phyloP scores from a whole-genome alignment of 2,888 invertebrate genomes.

The Xestia rhomboidea region DNA sequence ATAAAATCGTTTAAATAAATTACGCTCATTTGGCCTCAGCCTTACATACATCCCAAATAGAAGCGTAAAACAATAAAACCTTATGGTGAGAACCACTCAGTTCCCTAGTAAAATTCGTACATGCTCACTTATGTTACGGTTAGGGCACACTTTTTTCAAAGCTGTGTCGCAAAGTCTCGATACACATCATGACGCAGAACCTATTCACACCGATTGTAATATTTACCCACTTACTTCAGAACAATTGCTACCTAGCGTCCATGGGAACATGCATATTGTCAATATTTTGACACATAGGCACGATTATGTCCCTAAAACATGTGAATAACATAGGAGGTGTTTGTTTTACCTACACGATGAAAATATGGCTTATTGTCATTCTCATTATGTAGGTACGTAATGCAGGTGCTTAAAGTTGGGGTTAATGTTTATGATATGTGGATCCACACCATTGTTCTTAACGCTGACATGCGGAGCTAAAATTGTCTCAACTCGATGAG shows the following conservation, averaged over 20 bases:
- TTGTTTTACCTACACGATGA: constrained; percentile 40
- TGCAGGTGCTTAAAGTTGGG: background rate
- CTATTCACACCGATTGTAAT: constrained; percentile 59
- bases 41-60: background rate
- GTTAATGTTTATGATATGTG: constrained; percentile 15
- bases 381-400: background rate
- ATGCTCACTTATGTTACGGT: background rate
- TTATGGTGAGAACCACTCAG: constrained; percentile 7
- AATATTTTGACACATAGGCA: constrained; percentile 63
- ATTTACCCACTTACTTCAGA: constrained; percentile 53
- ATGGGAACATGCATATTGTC: constrained; percentile 55
- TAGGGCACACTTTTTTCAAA: constrained; percentile 44
- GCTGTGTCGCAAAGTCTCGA: constrained; percentile 37
- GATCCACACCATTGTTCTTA: constrained; percentile 14
- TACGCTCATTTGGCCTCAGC: too few species aligned
- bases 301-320: constrained; percentile 42
- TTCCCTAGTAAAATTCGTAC: background rate
- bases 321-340: constrained; percentile 25
- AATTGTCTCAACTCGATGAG: background rate
- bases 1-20: too few species aligned
- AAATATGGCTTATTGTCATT: constrained; percentile 13
- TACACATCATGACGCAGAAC: constrained; percentile 35
- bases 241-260: constrained; percentile 61
- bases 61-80: background rate
- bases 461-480: background rate